Base-by-base conservation (phyloP, 35 echinoderm and acorn worm genomes). In the Apostichopus japonicus region DNA sequence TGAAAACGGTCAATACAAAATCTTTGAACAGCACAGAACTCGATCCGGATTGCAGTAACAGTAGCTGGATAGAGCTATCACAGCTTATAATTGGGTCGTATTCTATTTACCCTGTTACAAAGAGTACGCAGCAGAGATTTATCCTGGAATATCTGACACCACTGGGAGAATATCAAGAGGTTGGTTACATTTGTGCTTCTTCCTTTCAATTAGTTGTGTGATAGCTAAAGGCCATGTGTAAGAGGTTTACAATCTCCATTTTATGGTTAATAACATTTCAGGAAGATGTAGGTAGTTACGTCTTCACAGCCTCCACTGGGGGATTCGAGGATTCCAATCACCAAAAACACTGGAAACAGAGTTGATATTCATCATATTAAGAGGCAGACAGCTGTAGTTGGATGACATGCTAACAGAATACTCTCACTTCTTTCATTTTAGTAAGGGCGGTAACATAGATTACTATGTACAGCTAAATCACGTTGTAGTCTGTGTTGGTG, bases 151-250 rank as follows among this genome's bases (percentile, higher is more conserved):
- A 99, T 91, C 79, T 99, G 81, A 96, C 97, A 86, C 97, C 97
- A 23, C 88, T 99, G 11, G 97, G 95, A 24, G 97, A 99, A 79
- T 99, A 99, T 78, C 97, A 99, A 80, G 97, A 99, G 93, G 97
- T 99, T 19, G 83, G 91, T 91, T 6, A 87, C 8, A 19, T 21
- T 75, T 75, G 63, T 67, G 11, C 16, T 67, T 19, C 63, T 19
- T 19, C 6, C 63, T 10, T 19, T 10, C 63, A 11, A 11, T 67
- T 15, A 67, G 14, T 27, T 80, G 11, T 80, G 78, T 27, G 23
- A 44, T 44, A 3, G 33, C 33, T 44, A 44, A 44, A 44, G 71
- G 22, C 15, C 71, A 75, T 75, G 22, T 75, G 71, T 73, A 21
- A 0, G 0, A 73, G 22, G 71, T 73, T 73, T 73, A 15, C 14